These are phyloP conservation scores for Limnephilus lunatus DNA, from an alignment of 2,888 invertebrate genomes.

Conservation along the genomic window DNA sequence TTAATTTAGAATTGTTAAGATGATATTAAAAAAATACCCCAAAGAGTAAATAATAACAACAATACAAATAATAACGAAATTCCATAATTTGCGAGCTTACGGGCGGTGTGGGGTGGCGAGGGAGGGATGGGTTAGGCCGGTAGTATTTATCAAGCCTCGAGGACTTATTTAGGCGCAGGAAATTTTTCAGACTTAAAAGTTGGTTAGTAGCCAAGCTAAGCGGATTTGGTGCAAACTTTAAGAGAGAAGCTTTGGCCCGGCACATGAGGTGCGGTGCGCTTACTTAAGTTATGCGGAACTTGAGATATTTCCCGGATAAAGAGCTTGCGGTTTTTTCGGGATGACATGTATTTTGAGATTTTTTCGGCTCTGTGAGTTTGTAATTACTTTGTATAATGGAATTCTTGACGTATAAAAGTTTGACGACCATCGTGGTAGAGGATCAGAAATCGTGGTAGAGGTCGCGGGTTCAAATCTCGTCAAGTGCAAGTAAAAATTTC, in stretches of 20 bases:
- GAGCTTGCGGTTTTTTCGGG: neutral
- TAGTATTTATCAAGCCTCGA: conserved; percentile 31
- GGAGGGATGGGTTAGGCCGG: neutral
- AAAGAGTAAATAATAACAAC: neutral
- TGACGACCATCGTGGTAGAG: neutral
- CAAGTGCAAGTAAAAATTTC: too few relatives aligned
- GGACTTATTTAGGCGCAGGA: conserved; percentile 45
- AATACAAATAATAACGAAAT: neutral
- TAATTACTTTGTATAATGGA: neutral
- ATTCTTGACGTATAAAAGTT: neutral
- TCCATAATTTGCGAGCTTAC: neutral
- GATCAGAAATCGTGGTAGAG: too few relatives aligned
- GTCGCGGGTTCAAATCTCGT: too few relatives aligned
- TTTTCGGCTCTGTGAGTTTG: neutral
- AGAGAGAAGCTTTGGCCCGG: neutral
- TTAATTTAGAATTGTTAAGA: neutral
- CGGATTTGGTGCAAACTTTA: conserved; percentile 17
- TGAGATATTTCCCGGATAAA: neutral
- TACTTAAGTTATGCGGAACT: conserved; percentile 1
- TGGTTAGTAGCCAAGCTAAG: conserved; percentile 22
- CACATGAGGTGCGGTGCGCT: conserved; percentile 2
- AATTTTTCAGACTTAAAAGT: conserved; percentile 55
- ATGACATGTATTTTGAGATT: neutral
- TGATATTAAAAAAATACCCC: neutral
- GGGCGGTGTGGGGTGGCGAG: neutral